Evolutionary conservation across 1,140 invertebrate species (phyloP).

Genomic region (Riptortus pedestris): DNA sequence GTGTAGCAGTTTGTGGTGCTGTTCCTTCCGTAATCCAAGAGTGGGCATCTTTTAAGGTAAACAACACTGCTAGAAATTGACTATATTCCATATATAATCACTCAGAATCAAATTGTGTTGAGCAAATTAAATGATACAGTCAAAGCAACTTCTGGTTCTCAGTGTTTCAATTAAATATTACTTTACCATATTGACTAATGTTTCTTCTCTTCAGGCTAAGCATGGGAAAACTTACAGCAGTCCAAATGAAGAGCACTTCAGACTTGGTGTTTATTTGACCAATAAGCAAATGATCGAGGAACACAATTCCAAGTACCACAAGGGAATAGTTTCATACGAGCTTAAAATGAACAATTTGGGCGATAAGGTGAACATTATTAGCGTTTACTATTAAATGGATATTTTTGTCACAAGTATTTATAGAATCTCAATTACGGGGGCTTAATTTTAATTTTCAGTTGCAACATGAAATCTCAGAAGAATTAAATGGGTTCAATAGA

Average conservation of each 20-base stretch:
- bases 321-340: not conserved
- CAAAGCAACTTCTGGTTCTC: too few relatives aligned
- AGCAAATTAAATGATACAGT: too few relatives aligned
- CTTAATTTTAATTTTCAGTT: constrained; percentile 40
- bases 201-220: not conserved
- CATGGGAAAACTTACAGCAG: constrained; percentile 5
- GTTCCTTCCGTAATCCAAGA: too few relatives aligned
- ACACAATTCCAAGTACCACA: constrained; percentile 3
- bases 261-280: not conserved
- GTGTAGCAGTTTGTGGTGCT: too few relatives aligned
- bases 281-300: constrained; percentile 5
- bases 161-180: too few relatives aligned
- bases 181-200: too few relatives aligned
- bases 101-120: too few relatives aligned
- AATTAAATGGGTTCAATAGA: constrained; percentile 71
- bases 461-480: constrained; percentile 64
- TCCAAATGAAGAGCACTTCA: constrained; percentile 1
- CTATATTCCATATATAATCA: too few relatives aligned
- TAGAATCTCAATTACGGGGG: not conserved
- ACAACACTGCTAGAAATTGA: too few relatives aligned
- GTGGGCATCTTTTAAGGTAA: too few relatives aligned
- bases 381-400: not conserved
- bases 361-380: not conserved
- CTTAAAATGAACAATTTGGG: not conserved
- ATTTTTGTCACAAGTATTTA: not conserved